Base-by-base conservation (phyloP, 1,140 invertebrate genomes). In the Ctenoplectra terminalis region DNA sequence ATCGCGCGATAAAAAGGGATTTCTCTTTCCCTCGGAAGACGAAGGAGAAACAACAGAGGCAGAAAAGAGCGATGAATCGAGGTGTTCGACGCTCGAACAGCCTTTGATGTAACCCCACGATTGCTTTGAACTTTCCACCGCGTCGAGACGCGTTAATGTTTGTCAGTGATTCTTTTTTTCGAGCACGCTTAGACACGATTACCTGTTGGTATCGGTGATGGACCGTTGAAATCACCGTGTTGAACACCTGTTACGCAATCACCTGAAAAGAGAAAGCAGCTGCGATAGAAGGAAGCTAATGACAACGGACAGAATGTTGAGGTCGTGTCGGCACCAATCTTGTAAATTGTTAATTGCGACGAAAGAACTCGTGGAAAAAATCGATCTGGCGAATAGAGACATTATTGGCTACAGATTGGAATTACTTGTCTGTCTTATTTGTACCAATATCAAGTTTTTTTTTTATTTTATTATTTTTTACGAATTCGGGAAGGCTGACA, bases 1-100 rank as follows among this genome's bases (percentile, higher is more conserved):
- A 71, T 78, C 54, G 20, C 40, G n/a, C 54, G 50, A 70, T 48
- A 54, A 78, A 71, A 77, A 48, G 54, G 29, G 43, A 78, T 71
- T 78, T 78, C 67, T 60, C 54, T 71, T 71, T 29, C 17, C 40
- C 8, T 17, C 15, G 13, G 17, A 23, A 72, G 48, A 52, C 31
- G 52, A 23, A 3, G 52, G 6, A 26, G 15, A 40, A 40, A 43
- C 23, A n/a, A n/a, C 20, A 13, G 40, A 61, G 5, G 31, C 20
- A 50, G 23, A 6, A 13, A 6, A 20, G 29, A 71, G n/a, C 26
- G 31, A 58, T 13, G 76, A 71, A 78, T 78, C 26, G 46, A 26
- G 40, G 23, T 56, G n/a, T 69, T 69, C 75, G 64, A 67, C 26
- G 74, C 20, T 67, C n/a, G 37, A 67, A 15, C 52, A 23, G n/a